Percentiles rank a stretch among this genome's conserved stretches.
Evolutionary conservation across 2,113 vertebrate genomes (phyloP).

Genomic region (Anolis carolinensis): DNA sequence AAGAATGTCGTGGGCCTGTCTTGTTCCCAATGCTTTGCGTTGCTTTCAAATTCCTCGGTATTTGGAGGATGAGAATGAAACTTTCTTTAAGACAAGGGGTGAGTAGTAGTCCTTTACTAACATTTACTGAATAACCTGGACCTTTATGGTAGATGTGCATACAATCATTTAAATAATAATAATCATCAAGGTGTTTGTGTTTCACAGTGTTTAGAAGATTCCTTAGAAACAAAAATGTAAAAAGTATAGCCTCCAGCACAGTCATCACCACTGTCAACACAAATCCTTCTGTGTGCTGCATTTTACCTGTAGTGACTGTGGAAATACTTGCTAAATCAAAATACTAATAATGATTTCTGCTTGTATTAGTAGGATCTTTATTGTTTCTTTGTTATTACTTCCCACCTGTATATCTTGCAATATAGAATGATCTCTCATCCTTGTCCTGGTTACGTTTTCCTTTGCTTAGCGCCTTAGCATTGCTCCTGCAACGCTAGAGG

Average conservation of each 20-base stretch:
- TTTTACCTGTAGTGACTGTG: background rate
- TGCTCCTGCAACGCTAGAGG: background rate
- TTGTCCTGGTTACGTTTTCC: background rate
- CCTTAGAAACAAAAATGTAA: background rate
- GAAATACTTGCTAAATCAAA: background rate
- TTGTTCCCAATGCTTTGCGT: background rate
- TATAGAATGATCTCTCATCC: background rate
- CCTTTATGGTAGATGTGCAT: background rate
- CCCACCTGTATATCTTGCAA: background rate
- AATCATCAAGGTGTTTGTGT: background rate
- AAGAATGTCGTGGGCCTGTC: background rate
- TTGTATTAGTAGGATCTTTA: background rate
- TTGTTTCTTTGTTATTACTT: background rate
- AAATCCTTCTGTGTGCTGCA: background rate
- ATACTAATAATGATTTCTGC: background rate
- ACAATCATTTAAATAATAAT: background rate
- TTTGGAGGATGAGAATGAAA: background rate
- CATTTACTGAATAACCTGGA: background rate
- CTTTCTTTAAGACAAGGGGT: background rate
- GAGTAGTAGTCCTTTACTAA: background rate
- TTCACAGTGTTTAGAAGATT: background rate
- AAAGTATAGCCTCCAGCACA: background rate
- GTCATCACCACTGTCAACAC: background rate
- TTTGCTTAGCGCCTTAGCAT: background rate
- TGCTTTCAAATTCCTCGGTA: background rate